Conservation (phyloP, 2,888 invertebrate species). For the Brachyopa scutellaris region DNA sequence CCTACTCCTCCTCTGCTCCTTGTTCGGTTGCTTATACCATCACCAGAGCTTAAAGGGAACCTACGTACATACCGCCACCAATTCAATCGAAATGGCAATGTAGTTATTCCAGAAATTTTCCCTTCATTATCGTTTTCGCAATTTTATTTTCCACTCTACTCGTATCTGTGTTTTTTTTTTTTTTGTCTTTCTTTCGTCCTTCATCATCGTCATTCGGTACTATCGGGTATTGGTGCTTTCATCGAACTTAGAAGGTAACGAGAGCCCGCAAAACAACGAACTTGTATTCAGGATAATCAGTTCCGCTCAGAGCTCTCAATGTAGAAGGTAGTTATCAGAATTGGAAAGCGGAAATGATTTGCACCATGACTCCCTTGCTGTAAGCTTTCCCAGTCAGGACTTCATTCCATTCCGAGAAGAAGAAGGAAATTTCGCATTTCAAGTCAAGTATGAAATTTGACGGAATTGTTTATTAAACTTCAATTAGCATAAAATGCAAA, state of each 20-base stretch:
- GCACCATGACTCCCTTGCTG: constrained; percentile 44
- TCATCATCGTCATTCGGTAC: constrained; percentile 14
- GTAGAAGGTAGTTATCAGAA: constrained; percentile 56
- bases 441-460: constrained; percentile 68
- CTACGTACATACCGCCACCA: background rate
- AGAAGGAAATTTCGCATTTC: constrained; percentile 29
- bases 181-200: constrained; percentile 10
- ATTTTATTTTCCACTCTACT: constrained; percentile 38
- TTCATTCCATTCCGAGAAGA: no score
- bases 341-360: constrained; percentile 69
- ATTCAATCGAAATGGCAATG: constrained; percentile 36
- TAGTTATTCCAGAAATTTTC: constrained; percentile 56
- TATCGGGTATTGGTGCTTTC: no score
- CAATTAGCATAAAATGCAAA: constrained; percentile 73
- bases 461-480: constrained; percentile 71
- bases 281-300: constrained; percentile 65
- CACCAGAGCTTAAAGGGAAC: no score
- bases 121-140: constrained; percentile 46
- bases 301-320: constrained; percentile 55
- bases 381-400: background rate
- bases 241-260: no score
- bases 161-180: no score
- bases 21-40: no score
- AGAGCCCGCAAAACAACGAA: constrained; percentile 4
- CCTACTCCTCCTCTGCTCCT: constrained; percentile 14